These are phyloP conservation scores for Oenanthe melanoleuca DNA, from an alignment of 2,113 vertebrate genomes.

Conservation along the genomic window DNA sequence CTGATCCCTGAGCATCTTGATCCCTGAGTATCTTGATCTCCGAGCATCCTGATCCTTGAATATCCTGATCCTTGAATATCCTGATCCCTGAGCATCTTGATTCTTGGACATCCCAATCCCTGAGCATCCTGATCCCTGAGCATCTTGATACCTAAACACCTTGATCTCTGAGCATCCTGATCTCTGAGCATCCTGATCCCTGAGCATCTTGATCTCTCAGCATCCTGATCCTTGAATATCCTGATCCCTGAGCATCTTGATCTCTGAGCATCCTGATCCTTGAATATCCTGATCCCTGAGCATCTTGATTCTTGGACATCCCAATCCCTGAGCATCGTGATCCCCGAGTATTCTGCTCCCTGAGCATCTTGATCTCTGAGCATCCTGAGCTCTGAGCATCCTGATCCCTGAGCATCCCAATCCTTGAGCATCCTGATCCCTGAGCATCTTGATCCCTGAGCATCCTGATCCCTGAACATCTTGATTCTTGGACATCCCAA, in stretches of 20 bases:
- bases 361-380: neutral
- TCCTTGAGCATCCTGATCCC: rapidly evolving
- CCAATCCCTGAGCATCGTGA: rapidly evolving
- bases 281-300: rapidly evolving
- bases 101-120: rapidly evolving
- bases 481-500: rapidly evolving
- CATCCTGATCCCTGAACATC: rapidly evolving
- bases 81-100: rapidly evolving
- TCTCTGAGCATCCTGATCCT: rapidly evolving
- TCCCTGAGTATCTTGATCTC: rapidly evolving
- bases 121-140: rapidly evolving
- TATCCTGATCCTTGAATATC: rapidly evolving
- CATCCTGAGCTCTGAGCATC: rapidly evolving
- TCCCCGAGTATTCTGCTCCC: rapidly evolving
- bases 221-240: rapidly evolving
- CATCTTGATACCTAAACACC: rapidly evolving
- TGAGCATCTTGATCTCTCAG: rapidly evolving
- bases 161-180: rapidly evolving
- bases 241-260: rapidly evolving
- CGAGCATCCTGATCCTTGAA: rapidly evolving
- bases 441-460: rapidly evolving
- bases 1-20: rapidly evolving
- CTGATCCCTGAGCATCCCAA: rapidly evolving
- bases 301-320: rapidly evolving
- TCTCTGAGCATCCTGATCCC: rapidly evolving